Evolutionary conservation across 2,888 invertebrate genomes (phyloP).

Genomic region (Byasa hedistus): DNA sequence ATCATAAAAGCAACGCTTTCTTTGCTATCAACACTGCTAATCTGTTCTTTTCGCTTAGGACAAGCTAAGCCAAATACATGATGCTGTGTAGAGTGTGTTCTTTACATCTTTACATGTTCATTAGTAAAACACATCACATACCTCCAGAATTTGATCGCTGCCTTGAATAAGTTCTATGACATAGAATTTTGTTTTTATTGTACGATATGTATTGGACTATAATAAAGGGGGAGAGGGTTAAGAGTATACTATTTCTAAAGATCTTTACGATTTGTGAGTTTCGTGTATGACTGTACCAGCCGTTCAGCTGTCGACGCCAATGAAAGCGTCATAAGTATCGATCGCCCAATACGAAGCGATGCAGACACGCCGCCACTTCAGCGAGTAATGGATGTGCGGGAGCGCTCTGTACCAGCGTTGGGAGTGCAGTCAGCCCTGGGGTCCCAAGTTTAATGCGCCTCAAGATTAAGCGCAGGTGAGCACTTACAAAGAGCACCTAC

Average conservation of each 20-base stretch:
- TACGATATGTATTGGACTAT: too few species aligned
- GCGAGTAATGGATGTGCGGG: conserved; percentile 38
- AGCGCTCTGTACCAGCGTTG: conserved; percentile 13
- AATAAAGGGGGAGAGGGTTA: too few species aligned
- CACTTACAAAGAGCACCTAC: conserved; percentile 18
- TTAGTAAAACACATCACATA: too few species aligned
- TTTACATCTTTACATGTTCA: too few species aligned
- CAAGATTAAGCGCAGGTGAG: conserved; percentile 27
- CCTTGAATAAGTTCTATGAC: too few species aligned
- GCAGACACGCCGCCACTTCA: conserved; percentile 38
- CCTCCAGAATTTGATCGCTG: too few species aligned
- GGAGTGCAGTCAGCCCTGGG: conserved; percentile 26
- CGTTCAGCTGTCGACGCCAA: conserved; percentile 33
- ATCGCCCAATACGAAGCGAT: conserved; percentile 33
- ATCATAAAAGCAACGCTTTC: too few species aligned
- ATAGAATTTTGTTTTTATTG: too few species aligned
- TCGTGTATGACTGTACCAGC: conserved; percentile 19
- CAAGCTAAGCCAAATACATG: too few species aligned
- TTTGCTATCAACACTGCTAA: too few species aligned
- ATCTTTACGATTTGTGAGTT: conserved; percentile 16
- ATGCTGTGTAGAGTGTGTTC: too few species aligned
- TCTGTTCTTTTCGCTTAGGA: too few species aligned
- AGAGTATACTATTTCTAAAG: not conserved
- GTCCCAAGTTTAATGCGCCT: conserved; percentile 27
- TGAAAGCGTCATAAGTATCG: conserved; percentile 38